Evolutionary conservation across 2,888 invertebrate species (phyloP).

Genomic region (Amphiduros pacificus): DNA sequence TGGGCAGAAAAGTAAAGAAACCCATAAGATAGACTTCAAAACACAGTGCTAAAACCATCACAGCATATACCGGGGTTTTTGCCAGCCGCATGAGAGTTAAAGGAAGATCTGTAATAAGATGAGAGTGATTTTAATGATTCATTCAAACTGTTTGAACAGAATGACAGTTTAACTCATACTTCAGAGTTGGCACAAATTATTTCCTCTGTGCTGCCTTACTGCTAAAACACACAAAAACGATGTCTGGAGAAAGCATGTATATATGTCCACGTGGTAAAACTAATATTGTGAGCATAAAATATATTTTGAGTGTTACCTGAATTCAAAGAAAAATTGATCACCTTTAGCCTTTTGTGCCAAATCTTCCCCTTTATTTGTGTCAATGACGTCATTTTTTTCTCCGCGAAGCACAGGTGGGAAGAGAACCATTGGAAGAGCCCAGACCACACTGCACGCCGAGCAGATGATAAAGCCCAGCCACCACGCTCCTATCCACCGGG

Average conservation of each 20-base stretch:
- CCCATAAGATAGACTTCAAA: constrained; percentile 25
- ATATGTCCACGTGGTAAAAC: too few relatives aligned
- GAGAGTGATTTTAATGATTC: background rate
- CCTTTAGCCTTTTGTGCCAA: background rate
- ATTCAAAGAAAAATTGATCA: background rate
- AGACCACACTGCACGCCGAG: constrained; percentile 12
- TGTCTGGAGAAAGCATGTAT: too few relatives aligned
- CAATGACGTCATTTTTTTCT: background rate
- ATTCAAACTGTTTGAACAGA: too few relatives aligned
- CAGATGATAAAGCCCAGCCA: constrained; percentile 19
- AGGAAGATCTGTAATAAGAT: constrained; percentile 19
- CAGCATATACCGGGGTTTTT: constrained; percentile 22
- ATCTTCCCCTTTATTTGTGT: background rate
- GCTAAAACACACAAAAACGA: too few relatives aligned
- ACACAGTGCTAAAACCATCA: constrained; percentile 13
- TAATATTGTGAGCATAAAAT: too few relatives aligned
- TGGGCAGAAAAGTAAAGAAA: constrained; percentile 29
- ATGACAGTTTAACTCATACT: too few relatives aligned
- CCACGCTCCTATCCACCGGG: constrained; percentile 23
- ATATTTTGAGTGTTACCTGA: background rate
- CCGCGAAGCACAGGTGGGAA: constrained; percentile 15
- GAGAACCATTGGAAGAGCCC: constrained; percentile 22
- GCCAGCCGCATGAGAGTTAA: constrained; percentile 14
- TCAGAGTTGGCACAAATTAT: too few relatives aligned
- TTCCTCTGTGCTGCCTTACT: too few relatives aligned